phyloP scores from a whole-genome alignment of 1,140 invertebrate genomes.

The Oncopodura yosiiana region DNA sequence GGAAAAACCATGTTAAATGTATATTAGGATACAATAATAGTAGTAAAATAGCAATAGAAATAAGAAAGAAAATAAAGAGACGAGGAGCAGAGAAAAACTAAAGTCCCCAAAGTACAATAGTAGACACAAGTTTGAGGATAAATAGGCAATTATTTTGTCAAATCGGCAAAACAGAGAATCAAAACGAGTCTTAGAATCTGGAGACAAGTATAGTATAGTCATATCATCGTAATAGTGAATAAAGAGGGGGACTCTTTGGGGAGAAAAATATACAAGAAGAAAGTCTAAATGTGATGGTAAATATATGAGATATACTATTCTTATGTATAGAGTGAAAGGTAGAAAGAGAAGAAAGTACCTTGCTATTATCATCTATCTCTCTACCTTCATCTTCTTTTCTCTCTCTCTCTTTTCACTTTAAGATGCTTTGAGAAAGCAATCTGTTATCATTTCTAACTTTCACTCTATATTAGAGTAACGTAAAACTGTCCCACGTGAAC shows the following conservation, averaged over 20 bases:
- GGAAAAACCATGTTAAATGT: background rate
- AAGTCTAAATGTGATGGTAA: constrained; percentile 5
- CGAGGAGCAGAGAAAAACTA: background rate
- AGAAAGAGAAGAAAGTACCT: constrained; percentile 1
- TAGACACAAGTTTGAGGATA: constrained; percentile 33
- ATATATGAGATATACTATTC: background rate
- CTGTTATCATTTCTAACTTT: constrained; percentile 34
- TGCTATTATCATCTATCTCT: background rate
- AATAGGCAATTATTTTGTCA: constrained; percentile 37
- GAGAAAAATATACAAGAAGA: constrained; percentile 14
- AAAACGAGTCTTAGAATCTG: constrained; percentile 12
- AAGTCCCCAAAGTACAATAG: constrained; percentile 34
- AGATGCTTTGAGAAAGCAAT: constrained; percentile 23
- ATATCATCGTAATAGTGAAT: too few species aligned
- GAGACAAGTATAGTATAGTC: background rate
- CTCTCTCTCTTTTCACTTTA: background rate
- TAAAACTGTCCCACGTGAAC: constrained; percentile 36
- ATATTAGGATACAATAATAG: background rate
- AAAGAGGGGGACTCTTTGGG: constrained; percentile 24
- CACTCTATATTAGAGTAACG: too few species aligned
- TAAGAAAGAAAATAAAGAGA: background rate
- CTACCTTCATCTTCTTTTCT: background rate
- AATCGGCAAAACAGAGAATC: constrained; percentile 34
- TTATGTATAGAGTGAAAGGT: background rate
- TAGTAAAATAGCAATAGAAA: background rate